phyloP scores from a whole-genome alignment of 2,888 invertebrate genomes.

The Crossocerus cetratus region DNA sequence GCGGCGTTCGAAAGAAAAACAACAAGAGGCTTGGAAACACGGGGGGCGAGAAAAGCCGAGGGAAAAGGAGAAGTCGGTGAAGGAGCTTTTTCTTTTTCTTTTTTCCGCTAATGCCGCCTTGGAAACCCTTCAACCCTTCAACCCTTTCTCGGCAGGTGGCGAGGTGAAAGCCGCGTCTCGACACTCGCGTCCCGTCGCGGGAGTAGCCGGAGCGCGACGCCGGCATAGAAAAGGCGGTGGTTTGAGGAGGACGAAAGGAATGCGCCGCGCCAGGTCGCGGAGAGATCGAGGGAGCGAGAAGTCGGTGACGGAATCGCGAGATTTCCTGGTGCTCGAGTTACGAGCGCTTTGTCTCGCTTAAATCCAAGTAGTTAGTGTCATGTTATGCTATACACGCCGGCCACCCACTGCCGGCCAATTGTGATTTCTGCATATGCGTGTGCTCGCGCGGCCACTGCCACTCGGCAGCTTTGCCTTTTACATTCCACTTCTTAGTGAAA shows the following conservation, averaged over 20 bases:
- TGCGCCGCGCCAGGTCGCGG: not conserved
- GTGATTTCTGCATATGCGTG: slow-evolving; percentile 37
- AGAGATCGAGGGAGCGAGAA: slow-evolving; percentile 5
- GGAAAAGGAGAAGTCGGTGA: not conserved
- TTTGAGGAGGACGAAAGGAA: slow-evolving; percentile 16
- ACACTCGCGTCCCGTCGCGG: slow-evolving; percentile 6
- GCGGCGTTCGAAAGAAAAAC: not conserved
- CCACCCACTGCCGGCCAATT: slow-evolving; percentile 38
- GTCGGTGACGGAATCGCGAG: slow-evolving; percentile 50
- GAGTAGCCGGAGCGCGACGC: slow-evolving; percentile 5
- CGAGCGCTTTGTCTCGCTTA: slow-evolving; percentile 66
- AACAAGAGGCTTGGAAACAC: not conserved
- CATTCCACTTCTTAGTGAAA: slow-evolving; percentile 48
- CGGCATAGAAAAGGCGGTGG: slow-evolving; percentile 13
- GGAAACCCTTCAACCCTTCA: slow-evolving; percentile 25
- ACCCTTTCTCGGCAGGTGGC: not conserved
- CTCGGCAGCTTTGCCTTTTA: slow-evolving; percentile 45
- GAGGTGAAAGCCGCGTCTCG: slow-evolving; percentile 11
- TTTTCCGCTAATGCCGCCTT: slow-evolving; percentile 25
- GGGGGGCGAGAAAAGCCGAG: not conserved
- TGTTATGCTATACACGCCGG: slow-evolving; percentile 54
- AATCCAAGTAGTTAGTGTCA: slow-evolving; percentile 68
- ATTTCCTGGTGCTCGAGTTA: slow-evolving; percentile 70
- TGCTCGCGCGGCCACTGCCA: slow-evolving; percentile 12
- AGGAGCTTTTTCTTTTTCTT: slow-evolving; percentile 44